Evolutionary conservation across 2,797 vertebrate genomes (phyloP), one percentile per base, ranked within the genome.

Genomic region (Galagoides demidoff): DNA sequence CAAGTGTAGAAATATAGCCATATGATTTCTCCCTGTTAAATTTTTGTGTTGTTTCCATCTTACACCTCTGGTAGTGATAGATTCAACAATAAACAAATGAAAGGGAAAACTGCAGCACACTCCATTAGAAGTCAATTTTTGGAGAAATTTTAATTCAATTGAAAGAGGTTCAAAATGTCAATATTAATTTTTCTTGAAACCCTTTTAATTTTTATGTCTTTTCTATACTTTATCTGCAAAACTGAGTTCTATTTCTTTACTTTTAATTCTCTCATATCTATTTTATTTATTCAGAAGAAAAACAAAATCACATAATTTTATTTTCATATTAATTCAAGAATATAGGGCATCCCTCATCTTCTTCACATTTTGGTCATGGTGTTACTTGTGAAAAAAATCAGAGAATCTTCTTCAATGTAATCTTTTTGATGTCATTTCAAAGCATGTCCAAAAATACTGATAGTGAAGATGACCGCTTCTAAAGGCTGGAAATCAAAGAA

Each of bases 401-500:
- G 20, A 94, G 11, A 92, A 85, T 73, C 22, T 5, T 9, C 7
- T 91, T 34, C 89, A 91, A 81, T 29, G 7, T 13, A 29, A 11
- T 27, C 3, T 34, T 68, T 64, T 43, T 43, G 22, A 43, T 89
- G 17, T 87, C 37, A 89, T n/a, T 92, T 96, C 43, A 86, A 23
- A 84, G 25, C 8, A 76, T 81, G 64, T 59, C 43, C 52, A 94
- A 92, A 20, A 93, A 71, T 63, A 11, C 34, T 90, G 31, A 78
- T 39, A 92, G 25, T 89, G 23, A 94, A 82, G 20, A 64, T 85
- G 68, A 90, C 61, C 61, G 68, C 31, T 74, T 8, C 16, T 83
- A 87, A 78, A 84, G 6, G 7, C 66, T 90, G 16, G 17, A 89
- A 43, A 14, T 94, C 49, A 95, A 90, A 85, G 66, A 95, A 92